Conservation (phyloP, 2,888 invertebrate species). For the Troilus luridus region DNA sequence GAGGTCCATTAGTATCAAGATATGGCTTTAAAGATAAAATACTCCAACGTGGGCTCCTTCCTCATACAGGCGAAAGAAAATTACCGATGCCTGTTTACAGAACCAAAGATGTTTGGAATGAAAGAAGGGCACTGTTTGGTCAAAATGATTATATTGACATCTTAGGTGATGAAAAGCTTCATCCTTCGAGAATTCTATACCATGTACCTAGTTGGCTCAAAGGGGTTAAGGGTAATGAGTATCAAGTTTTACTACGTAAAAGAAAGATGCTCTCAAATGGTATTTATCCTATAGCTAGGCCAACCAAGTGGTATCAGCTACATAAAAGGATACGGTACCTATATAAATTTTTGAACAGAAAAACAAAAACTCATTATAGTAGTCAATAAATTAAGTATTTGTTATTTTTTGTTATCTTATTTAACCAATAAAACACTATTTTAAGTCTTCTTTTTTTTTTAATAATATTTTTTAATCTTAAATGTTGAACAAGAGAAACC, state of each 20-base stretch:
- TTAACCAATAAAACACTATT: background rate
- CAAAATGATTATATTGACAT: conserved; percentile 99
- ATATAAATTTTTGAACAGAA: conserved; percentile 84
- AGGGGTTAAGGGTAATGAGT: conserved; percentile 90
- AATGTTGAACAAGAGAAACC: too few species aligned
- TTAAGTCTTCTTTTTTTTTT: background rate
- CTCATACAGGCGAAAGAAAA: conserved; percentile 73
- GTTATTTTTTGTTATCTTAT: background rate
- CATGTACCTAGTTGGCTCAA: conserved; percentile 91
- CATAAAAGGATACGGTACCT: conserved; percentile 81
- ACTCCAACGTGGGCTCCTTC: conserved; percentile 78
- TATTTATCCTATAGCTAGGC: conserved; percentile 75
- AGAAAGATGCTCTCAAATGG: conserved; percentile 76
- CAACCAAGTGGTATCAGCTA: conserved; percentile 84
- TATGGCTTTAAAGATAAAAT: conserved; percentile 81
- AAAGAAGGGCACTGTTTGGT: conserved; percentile 87
- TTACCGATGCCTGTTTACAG: conserved; percentile 75
- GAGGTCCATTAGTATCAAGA: conserved; percentile 76
- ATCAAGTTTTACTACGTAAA: conserved; percentile 82
- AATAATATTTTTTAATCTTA: background rate
- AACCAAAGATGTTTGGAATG: conserved; percentile 82
- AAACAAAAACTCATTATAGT: conserved; percentile 79
- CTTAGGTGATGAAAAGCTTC: conserved; percentile 84
- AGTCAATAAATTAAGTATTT: conserved; percentile 46
- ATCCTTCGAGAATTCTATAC: conserved; percentile 88